Evolutionary conservation across 2,113 vertebrate genomes (phyloP).

Genomic region (Paratilapia polleni): DNA sequence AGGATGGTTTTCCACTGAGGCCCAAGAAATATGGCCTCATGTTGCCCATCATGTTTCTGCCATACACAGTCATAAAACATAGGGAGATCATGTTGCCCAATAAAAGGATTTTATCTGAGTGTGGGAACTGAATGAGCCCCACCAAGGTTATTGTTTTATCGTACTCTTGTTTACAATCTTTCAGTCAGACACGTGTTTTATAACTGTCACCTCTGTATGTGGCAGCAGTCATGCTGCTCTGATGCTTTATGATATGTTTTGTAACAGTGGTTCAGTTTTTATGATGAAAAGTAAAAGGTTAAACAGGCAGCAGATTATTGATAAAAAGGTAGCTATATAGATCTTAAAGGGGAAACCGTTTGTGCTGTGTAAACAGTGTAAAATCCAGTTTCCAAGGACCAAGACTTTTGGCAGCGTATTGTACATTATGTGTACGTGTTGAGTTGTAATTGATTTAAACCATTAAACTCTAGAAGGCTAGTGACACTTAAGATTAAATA

Average conservation of each 20-base stretch:
- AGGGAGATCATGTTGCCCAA: background rate
- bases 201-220: background rate
- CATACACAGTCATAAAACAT: background rate
- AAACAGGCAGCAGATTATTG: too few species aligned
- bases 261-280: background rate
- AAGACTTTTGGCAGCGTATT: too few species aligned
- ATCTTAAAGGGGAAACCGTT: too few species aligned
- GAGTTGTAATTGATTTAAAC: too few species aligned
- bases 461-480: too few species aligned
- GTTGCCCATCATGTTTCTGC: background rate
- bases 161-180: background rate
- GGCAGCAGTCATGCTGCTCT: background rate
- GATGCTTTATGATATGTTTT: constrained; percentile 16
- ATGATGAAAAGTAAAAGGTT: background rate
- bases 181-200: background rate
- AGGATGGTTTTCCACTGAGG: background rate
- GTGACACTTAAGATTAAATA: too few species aligned
- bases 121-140: background rate
- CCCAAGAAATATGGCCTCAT: constrained; percentile 2
- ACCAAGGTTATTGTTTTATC: constrained; percentile 8
- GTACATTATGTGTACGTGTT: too few species aligned
- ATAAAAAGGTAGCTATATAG: too few species aligned
- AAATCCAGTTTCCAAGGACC: too few species aligned
- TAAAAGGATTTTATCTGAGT: background rate
- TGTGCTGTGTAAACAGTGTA: too few species aligned